Percentiles rank a stretch among this genome's conserved stretches.
Evolutionary conservation across 2,888 invertebrate genomes (phyloP).

Genomic region (Dasypolia templi): DNA sequence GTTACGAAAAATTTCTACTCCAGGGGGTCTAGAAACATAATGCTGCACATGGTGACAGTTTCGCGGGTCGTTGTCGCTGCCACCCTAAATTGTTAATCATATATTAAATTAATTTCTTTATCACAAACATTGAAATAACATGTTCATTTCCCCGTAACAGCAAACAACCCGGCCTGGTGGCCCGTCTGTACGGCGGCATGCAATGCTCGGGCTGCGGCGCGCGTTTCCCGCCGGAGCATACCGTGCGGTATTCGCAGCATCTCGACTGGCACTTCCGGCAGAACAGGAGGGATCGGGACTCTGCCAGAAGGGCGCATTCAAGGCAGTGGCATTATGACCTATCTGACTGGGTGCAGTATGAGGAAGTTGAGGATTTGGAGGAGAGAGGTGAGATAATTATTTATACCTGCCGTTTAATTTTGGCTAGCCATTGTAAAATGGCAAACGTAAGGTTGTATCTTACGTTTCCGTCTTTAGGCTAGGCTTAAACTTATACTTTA

Average conservation of each 20-base stretch:
- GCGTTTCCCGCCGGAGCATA: slow-evolving; percentile 97
- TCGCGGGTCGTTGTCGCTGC: too few species aligned
- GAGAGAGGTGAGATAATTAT: slow-evolving; percentile 92
- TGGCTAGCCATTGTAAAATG: not conserved
- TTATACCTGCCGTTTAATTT: not conserved
- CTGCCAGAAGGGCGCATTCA: slow-evolving; percentile 95
- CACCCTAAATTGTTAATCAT: not conserved
- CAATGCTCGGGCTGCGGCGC: slow-evolving; percentile 99
- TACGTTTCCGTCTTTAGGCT: not conserved
- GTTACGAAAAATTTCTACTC: too few species aligned
- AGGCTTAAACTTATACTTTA: not conserved
- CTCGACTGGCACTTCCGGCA: slow-evolving; percentile 99
- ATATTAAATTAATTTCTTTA: not conserved
- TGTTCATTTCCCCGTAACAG: slow-evolving; percentile 77
- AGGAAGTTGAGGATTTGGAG: slow-evolving; percentile 97
- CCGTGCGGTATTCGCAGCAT: slow-evolving; percentile 97
- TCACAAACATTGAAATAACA: not conserved
- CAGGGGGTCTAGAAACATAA: too few species aligned
- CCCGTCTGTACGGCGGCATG: slow-evolving; percentile 95
- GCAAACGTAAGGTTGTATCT: not conserved
- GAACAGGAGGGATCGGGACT: slow-evolving; percentile 96
- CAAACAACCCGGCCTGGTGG: slow-evolving; percentile 93
- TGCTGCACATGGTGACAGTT: too few species aligned
- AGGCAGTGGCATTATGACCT: slow-evolving; percentile 97
- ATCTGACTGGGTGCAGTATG: slow-evolving; percentile 98